phyloP scores from a whole-genome alignment of 1,140 invertebrate species.

The Trigoniulus corallinus region DNA sequence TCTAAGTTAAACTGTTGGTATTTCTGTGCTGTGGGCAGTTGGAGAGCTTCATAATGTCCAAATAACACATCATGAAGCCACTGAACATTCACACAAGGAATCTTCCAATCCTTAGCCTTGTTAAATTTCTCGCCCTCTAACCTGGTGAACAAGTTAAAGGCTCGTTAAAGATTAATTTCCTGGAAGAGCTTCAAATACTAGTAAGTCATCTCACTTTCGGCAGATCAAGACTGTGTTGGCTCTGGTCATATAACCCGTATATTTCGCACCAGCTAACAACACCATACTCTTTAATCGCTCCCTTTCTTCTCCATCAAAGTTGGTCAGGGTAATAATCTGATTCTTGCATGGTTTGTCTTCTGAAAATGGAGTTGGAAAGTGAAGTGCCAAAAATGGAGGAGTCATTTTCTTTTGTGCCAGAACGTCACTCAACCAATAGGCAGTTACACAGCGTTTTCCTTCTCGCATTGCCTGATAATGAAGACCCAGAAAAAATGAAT shows the following conservation, averaged over 20 bases:
- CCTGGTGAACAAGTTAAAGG: conserved; percentile 29
- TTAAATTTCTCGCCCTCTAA: conserved; percentile 71
- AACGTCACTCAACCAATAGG: conserved; percentile 86
- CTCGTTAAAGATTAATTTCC: not conserved
- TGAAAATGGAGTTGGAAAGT: conserved; percentile 68
- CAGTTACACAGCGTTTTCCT: conserved; percentile 71
- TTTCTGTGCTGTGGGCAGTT: conserved; percentile 57
- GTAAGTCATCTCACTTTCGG: conserved; percentile 29
- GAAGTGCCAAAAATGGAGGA: conserved; percentile 80
- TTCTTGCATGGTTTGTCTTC: conserved; percentile 38
- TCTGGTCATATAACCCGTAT: conserved; percentile 39
- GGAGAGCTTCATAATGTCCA: conserved; percentile 63
- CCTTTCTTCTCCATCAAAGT: conserved; percentile 70
- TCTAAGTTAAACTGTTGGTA: conserved; percentile 71
- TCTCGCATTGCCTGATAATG: conserved; percentile 53
- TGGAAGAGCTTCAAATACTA: not conserved
- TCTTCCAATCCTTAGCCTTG: conserved; percentile 72
- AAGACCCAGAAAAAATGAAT: not conserved
- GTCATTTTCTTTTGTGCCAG: conserved; percentile 61
- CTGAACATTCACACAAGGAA: conserved; percentile 70
- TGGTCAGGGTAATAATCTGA: conserved; percentile 54
- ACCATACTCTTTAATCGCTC: conserved; percentile 64
- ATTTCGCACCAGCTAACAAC: conserved; percentile 67
- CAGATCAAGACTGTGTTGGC: conserved; percentile 37
- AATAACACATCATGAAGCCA: conserved; percentile 89